Base-by-base conservation (phyloP, 1,140 invertebrate genomes). In the Leptinotarsa defecta region DNA sequence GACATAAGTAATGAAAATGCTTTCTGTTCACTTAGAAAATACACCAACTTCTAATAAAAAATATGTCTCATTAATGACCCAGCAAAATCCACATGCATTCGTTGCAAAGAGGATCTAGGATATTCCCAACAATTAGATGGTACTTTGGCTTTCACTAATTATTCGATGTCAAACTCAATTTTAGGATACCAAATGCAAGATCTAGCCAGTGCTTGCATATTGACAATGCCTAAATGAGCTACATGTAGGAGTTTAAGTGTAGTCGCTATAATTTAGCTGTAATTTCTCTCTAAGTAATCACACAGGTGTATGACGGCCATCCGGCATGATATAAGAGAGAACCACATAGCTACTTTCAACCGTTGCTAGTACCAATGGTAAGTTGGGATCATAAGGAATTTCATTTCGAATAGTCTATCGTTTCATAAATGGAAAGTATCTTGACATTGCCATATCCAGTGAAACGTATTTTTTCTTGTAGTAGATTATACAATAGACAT, bases 261-360 rank as follows among this genome's bases (percentile, higher is more conserved):
- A n/a, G n/a, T n/a, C n/a, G n/a, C n/a, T n/a, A n/a, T n/a, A n/a
- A n/a, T 81, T 74, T 89, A 86, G n/a, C 82, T 80, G 78, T 90
- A 90, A 17, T 87, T 87, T 76, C 81, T 78, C 79, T 91, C 86
- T 4, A 90, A 1, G 84, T 87, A 89, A 13, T 83, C 83, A 22
- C 1, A 90, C 86, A 1, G 87, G 87, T 19, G 81, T 79, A 77
- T 89, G 86, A 5, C 20, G n/a, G 3, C 82, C 87, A 78, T 87
- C 81, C 17, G 73, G n/a, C 65, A 79, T 79, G 87, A 20, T 80
- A 77, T 13, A 90, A 48, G 1, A 90, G 86, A 3, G 86, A 86
- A 19, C 86, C 5, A 89, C 87, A 57, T 80, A 80, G 3, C 82
- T 78, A 34, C 79, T 84, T 19, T 84, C 86, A 79, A 89, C 88